Evolutionary conservation across 1,140 invertebrate genomes (phyloP).

Genomic region (Oedothorax gibbosus): DNA sequence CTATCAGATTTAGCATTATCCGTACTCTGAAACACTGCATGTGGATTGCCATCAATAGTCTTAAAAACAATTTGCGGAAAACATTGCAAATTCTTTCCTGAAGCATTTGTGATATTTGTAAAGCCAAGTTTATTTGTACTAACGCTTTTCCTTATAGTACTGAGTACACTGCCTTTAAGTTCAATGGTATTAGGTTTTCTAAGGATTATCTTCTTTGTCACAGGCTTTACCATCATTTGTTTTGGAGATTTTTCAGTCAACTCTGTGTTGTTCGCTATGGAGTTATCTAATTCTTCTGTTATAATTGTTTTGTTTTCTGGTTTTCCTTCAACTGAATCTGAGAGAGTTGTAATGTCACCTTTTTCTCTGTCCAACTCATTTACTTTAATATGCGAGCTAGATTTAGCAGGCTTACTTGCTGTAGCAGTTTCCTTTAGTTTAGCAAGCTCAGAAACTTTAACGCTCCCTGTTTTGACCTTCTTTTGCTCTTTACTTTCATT

Average conservation of each 20-base stretch:
- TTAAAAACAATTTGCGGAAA: slow-evolving; percentile 55
- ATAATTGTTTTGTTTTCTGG: background rate
- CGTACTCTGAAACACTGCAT: slow-evolving; percentile 39
- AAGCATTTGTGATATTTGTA: slow-evolving; percentile 21
- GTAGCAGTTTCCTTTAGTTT: background rate
- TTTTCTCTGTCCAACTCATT: background rate
- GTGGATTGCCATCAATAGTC: slow-evolving; percentile 37
- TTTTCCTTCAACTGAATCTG: background rate
- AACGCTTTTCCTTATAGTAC: background rate
- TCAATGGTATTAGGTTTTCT: slow-evolving; percentile 3
- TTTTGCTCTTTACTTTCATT: background rate
- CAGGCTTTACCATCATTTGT: background rate
- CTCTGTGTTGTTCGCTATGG: too few species aligned
- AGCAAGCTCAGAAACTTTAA: background rate
- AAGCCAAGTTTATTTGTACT: slow-evolving; percentile 34
- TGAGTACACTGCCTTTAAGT: slow-evolving; percentile 14
- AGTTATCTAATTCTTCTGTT: background rate
- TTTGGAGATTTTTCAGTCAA: background rate
- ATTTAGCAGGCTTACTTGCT: background rate
- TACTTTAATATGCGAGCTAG: background rate
- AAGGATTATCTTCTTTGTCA: slow-evolving; percentile 33
- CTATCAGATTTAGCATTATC: slow-evolving; percentile 8
- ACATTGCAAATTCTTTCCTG: slow-evolving; percentile 14
- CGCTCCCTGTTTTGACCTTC: background rate
- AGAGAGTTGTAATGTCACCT: background rate